Conservation (phyloP, 2,888 invertebrate genomes). For the Tricholauxania praeusta region DNA sequence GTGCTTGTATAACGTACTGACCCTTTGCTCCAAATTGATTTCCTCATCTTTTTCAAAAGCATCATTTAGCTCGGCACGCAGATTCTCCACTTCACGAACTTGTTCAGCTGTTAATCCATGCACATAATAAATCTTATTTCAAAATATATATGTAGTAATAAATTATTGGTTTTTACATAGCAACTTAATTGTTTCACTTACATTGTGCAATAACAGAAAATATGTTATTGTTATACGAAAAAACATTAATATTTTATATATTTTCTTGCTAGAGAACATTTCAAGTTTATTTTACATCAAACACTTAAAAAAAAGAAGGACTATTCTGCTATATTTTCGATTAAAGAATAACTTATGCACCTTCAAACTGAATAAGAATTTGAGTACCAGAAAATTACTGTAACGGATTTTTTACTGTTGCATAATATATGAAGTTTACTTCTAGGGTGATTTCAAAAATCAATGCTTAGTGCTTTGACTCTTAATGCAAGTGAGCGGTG, state of each 20-base stretch:
- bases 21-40: constrained; percentile 41
- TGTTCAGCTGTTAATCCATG: constrained; percentile 33
- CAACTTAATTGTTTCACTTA: constrained; percentile 24
- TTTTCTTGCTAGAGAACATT: too few relatives aligned
- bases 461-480: too few relatives aligned
- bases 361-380: too few relatives aligned
- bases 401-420: constrained; percentile 33
- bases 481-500: too few relatives aligned
- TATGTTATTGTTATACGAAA: not conserved
- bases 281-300: too few relatives aligned
- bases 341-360: too few relatives aligned
- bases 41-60: constrained; percentile 53
- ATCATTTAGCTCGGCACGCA: constrained; percentile 57
- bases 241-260: not conserved
- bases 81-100: constrained; percentile 53
- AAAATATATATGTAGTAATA: not conserved
- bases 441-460: too few relatives aligned
- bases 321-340: too few relatives aligned
- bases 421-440: not conserved
- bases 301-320: too few relatives aligned
- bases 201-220: not conserved
- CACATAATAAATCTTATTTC: not conserved
- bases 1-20: not conserved
- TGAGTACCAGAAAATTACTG: constrained; percentile 4
- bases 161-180: not conserved